phyloP scores from a whole-genome alignment of 1,140 invertebrate genomes.

The Polyergus mexicanus region DNA sequence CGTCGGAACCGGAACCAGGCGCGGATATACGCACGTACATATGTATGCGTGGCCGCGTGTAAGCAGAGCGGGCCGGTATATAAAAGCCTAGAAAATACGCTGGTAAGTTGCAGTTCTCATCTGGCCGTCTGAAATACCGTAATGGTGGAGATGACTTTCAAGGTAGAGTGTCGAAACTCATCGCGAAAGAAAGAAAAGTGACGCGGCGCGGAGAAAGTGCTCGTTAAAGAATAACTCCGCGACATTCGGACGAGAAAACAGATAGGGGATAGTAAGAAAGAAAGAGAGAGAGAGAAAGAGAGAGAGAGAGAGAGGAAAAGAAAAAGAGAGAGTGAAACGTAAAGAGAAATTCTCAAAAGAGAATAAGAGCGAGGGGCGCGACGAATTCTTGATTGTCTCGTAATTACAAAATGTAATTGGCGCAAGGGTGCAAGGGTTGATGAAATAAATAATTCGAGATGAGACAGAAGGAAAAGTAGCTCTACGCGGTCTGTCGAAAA shows the following conservation, averaged over 20 bases:
- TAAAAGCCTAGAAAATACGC: constrained; percentile 82
- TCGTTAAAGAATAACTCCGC: constrained; percentile 29
- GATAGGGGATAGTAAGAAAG: not conserved
- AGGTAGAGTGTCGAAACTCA: constrained; percentile 78
- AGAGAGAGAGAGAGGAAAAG: too few species aligned
- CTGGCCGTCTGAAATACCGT: constrained; percentile 79
- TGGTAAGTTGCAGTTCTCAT: constrained; percentile 84
- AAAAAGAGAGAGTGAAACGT: not conserved
- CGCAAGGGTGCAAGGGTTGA: not conserved
- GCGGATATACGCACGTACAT: constrained; percentile 44
- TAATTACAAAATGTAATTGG: constrained; percentile 56
- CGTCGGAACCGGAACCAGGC: constrained; percentile 44
- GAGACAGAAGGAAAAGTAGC: too few species aligned
- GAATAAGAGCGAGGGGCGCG: not conserved
- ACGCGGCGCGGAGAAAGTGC: constrained; percentile 54
- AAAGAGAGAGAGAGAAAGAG: not conserved
- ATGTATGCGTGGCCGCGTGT: constrained; percentile 26
- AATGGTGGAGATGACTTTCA: constrained; percentile 80
- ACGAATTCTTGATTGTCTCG: constrained; percentile 16
- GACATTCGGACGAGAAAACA: not conserved
- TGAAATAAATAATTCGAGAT: constrained; percentile 46
- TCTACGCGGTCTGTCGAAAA: not conserved
- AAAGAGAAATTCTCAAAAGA: not conserved
- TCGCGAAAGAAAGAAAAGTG: constrained; percentile 41
- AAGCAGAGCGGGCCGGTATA: constrained; percentile 69